Base-by-base conservation (phyloP, 2,888 invertebrate genomes). In the Aphodius sticticus region DNA sequence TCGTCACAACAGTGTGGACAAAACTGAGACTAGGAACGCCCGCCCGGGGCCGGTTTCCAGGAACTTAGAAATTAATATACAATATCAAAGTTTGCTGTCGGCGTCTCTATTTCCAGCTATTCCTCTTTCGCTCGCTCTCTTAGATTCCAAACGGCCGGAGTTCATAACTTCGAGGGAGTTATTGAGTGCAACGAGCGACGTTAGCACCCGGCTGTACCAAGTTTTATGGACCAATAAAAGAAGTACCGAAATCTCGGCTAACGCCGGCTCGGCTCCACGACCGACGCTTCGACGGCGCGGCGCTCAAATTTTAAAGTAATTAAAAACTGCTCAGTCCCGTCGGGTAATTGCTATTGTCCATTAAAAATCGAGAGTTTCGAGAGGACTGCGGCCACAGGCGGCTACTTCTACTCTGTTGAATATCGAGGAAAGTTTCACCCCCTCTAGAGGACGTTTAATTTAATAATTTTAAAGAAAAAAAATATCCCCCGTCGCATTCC, bases 31-130 rank as follows among this genome's bases (percentile, higher is more conserved):
- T 53, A 5, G 12, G 53, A 12, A 53, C 53, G 53, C 53, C 53
- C 53, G 53, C 53, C 53, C 53, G 53, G 53, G 53, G 53, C 53
- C 12, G 7, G 53, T 53, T 53, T 53, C 53, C 53, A 53, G 53
- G 53, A 53, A 53, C 53, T 53, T 53, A 53, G 53, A 53, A 53
- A 53, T 53, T 53, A 53, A 53, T 53, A 53, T 53, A 53, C 53
- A 53, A 53, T 53, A 53, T 53, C 53, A 53, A 53, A 53, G 53
- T 53, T 53, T 53, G 53, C 53, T 2, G 53, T 53, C 9, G 9
- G 53, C 9, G 53, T 53, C 53, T 53, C 53, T 53, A 1, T 53
- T 53, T 7, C 53, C 3, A 1, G 53, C 4, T 53, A 53, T 53
- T 1, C 12, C 53, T 7, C 53, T 53, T 12, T 53, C 53, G 53